Base-by-base conservation (phyloP, 1,140 invertebrate species). In the Lycorma delicatula region DNA sequence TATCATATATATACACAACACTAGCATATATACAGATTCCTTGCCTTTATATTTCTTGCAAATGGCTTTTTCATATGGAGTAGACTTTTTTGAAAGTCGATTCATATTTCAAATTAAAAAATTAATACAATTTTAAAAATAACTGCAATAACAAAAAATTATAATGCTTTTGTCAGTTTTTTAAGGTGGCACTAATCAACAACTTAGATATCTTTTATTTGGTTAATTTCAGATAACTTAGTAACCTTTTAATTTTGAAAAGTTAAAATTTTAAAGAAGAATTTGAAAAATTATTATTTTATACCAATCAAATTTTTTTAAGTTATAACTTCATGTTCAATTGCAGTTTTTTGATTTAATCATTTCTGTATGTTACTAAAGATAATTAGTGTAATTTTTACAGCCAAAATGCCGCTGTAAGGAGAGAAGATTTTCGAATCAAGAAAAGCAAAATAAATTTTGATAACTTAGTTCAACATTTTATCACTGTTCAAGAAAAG, bases 401-500 rank as follows among this genome's bases (percentile, higher is more conserved):
- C 29, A 57, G 20, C 28, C 44, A 38, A 47, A 23, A 47, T 36
- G 20, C 11, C 22, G 23, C 48, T 4, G 22, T 16, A n/a, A 50
- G 48, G 26, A 50, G 23, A 50, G 22, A 25, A 50, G 22, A 50
- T 26, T 16, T n/a, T 50, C 48, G 22, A 26, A 26, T 26, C 13
- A 26, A 50, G 22, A 2, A 6, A 11, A 27, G 26, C 26, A 6
- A 48, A 59, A 83, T 84, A 16, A 74, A 86, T 60, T 87, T 86
- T 68, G 66, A 75, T 20, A 70, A 79, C 56, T 68, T 87, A 3
- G 66, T 86, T 3, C 60, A 74, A 50, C 80, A 86, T 70, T 88
- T 87, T 66, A 74, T 79, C 38, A 63, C 67, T 46, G 75, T 85
- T 34, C 85, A 87, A 72, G 77, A 83, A 46, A 77, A 76, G 56